Percentiles rank a stretch among this genome's conserved stretches.
phyloP scores from a whole-genome alignment of 2,888 invertebrate genomes.

The Leptinotarsa juncta region DNA sequence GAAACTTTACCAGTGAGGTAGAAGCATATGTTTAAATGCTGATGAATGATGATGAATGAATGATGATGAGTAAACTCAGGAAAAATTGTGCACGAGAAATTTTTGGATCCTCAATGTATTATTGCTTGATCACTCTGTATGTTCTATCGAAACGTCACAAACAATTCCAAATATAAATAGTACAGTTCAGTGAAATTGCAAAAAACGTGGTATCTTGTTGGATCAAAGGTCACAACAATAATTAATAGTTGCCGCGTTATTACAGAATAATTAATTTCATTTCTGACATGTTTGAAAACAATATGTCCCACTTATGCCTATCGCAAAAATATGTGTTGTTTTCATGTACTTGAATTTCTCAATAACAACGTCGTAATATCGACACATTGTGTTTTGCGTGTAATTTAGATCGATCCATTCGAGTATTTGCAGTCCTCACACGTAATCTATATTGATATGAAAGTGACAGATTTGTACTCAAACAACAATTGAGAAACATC shows the following conservation, averaged over 20 bases:
- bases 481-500: not conserved
- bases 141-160: not conserved
- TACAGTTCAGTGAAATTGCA: not conserved
- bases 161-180: not conserved
- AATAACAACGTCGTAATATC: not conserved
- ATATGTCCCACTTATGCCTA: constrained; percentile 4
- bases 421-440: constrained; percentile 5
- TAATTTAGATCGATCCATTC: not conserved
- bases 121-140: not conserved
- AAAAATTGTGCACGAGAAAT: no score
- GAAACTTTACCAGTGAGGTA: no score
- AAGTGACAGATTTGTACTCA: not conserved
- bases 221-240: not conserved
- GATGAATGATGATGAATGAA: no score
- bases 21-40: no score
- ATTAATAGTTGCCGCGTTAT: not conserved
- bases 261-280: constrained; percentile 12
- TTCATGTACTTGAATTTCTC: not conserved
- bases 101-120: no score
- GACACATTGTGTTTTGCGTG: not conserved
- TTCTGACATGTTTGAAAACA: constrained; percentile 9
- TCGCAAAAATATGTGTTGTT: not conserved
- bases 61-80: no score
- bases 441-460: not conserved
- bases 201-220: not conserved